Percentiles rank a stretch among this genome's conserved stretches.
phyloP scores from a whole-genome alignment of 1,140 invertebrate species.

The Pygmarrhopalites habei region DNA sequence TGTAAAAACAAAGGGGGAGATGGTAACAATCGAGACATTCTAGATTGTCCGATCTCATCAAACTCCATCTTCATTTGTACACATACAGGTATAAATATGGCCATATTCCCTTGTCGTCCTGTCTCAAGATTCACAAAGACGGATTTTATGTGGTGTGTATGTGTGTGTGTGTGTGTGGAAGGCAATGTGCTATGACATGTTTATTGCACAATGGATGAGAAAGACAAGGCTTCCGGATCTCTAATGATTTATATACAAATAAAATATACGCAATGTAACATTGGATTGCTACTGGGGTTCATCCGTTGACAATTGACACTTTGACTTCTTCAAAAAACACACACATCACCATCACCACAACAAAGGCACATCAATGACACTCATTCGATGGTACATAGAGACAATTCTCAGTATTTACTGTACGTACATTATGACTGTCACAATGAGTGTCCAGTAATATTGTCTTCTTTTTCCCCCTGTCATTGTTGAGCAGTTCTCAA shows the following conservation, averaged over 20 bases:
- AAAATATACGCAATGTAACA: neutral
- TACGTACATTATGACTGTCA: neutral
- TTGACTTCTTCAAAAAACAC: neutral
- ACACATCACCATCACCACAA: neutral
- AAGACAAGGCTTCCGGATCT: slow-evolving; percentile 2
- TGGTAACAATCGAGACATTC: too few species aligned
- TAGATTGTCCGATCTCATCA: too few species aligned
- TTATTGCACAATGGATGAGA: too few species aligned
- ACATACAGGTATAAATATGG: too few species aligned
- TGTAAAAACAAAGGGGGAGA: too few species aligned
- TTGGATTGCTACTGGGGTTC: slow-evolving; percentile 24
- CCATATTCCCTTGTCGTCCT: too few species aligned
- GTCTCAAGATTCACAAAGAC: too few species aligned
- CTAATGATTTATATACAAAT: neutral
- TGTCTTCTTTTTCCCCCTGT: neutral
- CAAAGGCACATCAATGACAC: neutral
- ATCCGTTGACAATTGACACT: slow-evolving; percentile 23
- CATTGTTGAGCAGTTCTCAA: neutral
- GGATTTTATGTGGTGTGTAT: too few species aligned
- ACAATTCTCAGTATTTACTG: neutral
- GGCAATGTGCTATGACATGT: too few species aligned
- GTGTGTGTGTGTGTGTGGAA: too few species aligned
- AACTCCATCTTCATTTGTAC: too few species aligned
- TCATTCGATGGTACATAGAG: neutral
- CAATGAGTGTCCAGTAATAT: neutral